Evolutionary conservation across 2,888 invertebrate species (phyloP).

Genomic region (Pecten maximus): DNA sequence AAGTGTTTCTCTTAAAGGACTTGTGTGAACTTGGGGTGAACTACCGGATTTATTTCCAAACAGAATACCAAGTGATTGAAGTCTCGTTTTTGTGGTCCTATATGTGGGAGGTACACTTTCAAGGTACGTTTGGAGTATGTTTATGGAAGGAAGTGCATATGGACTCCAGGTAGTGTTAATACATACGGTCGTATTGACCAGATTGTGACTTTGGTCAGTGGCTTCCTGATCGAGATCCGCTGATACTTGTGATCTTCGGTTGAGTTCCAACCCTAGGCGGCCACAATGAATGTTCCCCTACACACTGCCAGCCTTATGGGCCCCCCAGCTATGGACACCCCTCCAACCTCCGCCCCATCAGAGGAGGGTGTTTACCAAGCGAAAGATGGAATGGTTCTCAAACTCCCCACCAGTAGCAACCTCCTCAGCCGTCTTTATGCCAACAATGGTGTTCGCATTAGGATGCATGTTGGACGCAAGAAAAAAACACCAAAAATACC

Average conservation of each 20-base stretch:
- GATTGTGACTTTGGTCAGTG: background rate
- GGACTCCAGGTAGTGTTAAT: background rate
- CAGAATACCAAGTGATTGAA: conserved; percentile 28
- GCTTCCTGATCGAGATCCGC: background rate
- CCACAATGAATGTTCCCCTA: background rate
- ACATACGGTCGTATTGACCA: background rate
- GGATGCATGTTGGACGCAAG: conserved; percentile 62
- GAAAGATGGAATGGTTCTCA: conserved; percentile 46
- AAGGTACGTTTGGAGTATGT: background rate
- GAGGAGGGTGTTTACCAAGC: conserved; percentile 13
- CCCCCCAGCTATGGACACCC: background rate
- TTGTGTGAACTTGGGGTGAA: conserved; percentile 10
- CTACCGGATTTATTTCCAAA: conserved; percentile 10
- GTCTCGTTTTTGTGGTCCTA: background rate
- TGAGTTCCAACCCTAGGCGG: background rate
- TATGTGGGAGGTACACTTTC: background rate
- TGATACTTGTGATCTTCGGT: background rate
- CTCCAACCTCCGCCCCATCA: background rate
- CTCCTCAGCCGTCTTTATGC: conserved; percentile 67
- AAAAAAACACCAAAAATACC: conserved; percentile 63
- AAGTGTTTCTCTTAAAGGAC: background rate
- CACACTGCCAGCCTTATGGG: conserved; percentile 1
- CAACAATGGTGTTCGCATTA: conserved; percentile 69
- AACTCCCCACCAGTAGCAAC: conserved; percentile 62
- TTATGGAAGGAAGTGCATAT: background rate